phyloP scores from a whole-genome alignment of 2,888 invertebrate genomes.

The Anarsia innoxiella region DNA sequence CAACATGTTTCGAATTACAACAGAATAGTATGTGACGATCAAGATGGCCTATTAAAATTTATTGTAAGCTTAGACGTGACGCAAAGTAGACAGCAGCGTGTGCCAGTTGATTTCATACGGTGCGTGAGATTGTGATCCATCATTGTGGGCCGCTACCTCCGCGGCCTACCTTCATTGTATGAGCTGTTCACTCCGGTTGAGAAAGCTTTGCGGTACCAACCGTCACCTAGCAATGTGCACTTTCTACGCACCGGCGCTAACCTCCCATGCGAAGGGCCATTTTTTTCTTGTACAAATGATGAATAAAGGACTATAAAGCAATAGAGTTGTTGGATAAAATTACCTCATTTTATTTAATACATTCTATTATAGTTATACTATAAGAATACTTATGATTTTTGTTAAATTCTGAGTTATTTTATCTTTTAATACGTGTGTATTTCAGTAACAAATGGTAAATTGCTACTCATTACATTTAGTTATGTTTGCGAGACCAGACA shows the following conservation, averaged over 20 bases:
- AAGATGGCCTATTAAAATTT: constrained; percentile 13
- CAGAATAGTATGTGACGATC: constrained; percentile 13
- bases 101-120: constrained; percentile 15
- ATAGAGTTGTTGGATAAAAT: too few species aligned
- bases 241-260: constrained; percentile 18
- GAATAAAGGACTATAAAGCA: too few species aligned
- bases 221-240: constrained; percentile 14
- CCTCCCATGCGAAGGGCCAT: constrained; percentile 6
- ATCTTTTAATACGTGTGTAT: too few species aligned
- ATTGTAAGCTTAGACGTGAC: constrained; percentile 4
- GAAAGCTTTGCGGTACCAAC: constrained; percentile 22
- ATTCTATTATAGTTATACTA: too few species aligned
- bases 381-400: too few species aligned
- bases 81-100: constrained; percentile 9
- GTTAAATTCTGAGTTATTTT: too few species aligned
- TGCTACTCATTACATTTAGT: too few species aligned
- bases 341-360: too few species aligned
- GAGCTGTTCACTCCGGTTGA: constrained; percentile 19
- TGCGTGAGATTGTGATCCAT: constrained; percentile 17
- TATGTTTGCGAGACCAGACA: too few species aligned
- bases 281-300: too few species aligned
- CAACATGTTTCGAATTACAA: constrained; percentile 7
- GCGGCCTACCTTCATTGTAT: constrained; percentile 17
- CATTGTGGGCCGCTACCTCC: constrained; percentile 12
- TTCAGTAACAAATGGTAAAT: too few species aligned